Percentiles rank a stretch among this genome's conserved stretches.
Conservation (phyloP, 30 jellyfish, hydroid and myxozoan species). For the Phacellophora camtschatica region DNA sequence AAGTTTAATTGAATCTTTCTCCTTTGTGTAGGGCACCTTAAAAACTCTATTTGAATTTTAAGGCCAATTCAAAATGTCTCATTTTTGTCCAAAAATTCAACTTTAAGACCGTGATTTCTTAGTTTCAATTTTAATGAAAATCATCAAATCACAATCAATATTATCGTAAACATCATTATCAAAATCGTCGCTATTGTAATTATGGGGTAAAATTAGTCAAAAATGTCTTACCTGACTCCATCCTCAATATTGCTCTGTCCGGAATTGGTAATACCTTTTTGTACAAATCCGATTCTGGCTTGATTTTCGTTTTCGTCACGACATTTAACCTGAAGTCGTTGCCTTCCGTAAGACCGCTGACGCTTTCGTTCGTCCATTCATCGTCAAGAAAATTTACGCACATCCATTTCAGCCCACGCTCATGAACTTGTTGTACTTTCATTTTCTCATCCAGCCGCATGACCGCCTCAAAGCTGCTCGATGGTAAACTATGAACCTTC, state of each 20-base stretch:
- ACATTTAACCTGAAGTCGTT: constrained; percentile 64
- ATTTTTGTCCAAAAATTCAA: too few species aligned
- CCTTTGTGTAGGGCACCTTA: too few species aligned
- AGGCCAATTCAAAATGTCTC: too few species aligned
- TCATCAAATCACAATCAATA: too few species aligned
- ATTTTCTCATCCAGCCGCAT: constrained; percentile 38
- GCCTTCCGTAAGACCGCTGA: constrained; percentile 6
- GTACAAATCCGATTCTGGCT: constrained; percentile 46
- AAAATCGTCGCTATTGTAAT: too few species aligned
- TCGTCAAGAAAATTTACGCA: constrained; percentile 67
- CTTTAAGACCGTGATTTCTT: too few species aligned
- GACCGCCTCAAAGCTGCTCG: constrained; percentile 75
- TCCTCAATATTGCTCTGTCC: neutral
- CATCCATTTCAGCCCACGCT: constrained; percentile 80
- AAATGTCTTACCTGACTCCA: neutral
- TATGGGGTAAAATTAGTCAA: too few species aligned
- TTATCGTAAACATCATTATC: too few species aligned
- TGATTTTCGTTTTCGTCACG: constrained; percentile 38
- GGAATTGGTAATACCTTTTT: constrained; percentile 37
- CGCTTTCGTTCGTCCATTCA: neutral
- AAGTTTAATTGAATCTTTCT: too few species aligned
- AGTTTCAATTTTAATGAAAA: too few species aligned
- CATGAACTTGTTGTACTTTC: constrained; percentile 28
- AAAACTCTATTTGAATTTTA: too few species aligned
- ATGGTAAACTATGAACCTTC: constrained; percentile 66